These are phyloP conservation scores for Microctenopoma stevenorrisi DNA, from an alignment of 2,797 vertebrate genomes.

Conservation along the genomic window DNA sequence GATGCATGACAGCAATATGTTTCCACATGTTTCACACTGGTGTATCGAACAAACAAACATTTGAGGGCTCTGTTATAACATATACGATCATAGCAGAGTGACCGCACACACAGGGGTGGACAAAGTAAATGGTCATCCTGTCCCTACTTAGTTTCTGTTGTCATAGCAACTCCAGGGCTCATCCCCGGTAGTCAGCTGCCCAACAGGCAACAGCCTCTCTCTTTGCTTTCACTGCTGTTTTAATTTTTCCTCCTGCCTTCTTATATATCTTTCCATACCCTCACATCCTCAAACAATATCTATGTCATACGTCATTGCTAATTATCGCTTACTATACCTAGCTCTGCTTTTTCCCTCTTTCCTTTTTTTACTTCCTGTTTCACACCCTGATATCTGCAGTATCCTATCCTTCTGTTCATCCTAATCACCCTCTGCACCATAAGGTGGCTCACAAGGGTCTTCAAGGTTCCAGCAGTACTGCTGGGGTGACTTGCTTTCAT, in stretches of 20 bases:
- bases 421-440: slow-evolving; percentile 53
- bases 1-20: slow-evolving; percentile 55
- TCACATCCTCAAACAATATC: slow-evolving; percentile 13
- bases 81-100: neutral
- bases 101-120: slow-evolving; percentile 42
- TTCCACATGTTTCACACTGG: slow-evolving; percentile 19
- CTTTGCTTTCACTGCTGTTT: slow-evolving; percentile 15
- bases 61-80: neutral
- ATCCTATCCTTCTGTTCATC: slow-evolving; percentile 32
- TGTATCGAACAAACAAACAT: slow-evolving; percentile 9
- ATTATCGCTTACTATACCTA: neutral
- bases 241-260: slow-evolving; percentile 9
- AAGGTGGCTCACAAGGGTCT: slow-evolving; percentile 56
- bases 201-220: slow-evolving; percentile 30
- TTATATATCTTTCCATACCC: slow-evolving; percentile 16
- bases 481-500: slow-evolving; percentile 43
- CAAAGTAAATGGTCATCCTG: slow-evolving; percentile 65
- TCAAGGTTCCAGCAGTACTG: slow-evolving; percentile 57
- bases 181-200: slow-evolving; percentile 61
- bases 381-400: slow-evolving; percentile 42
- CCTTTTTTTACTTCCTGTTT: neutral
- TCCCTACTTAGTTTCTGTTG: slow-evolving; percentile 80
- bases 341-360: neutral
- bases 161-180: slow-evolving; percentile 84
- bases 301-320: slow-evolving; percentile 29